Evolutionary conservation across 1,140 invertebrate species (phyloP).

Genomic region (honey bee (Apis mellifera)): DNA sequence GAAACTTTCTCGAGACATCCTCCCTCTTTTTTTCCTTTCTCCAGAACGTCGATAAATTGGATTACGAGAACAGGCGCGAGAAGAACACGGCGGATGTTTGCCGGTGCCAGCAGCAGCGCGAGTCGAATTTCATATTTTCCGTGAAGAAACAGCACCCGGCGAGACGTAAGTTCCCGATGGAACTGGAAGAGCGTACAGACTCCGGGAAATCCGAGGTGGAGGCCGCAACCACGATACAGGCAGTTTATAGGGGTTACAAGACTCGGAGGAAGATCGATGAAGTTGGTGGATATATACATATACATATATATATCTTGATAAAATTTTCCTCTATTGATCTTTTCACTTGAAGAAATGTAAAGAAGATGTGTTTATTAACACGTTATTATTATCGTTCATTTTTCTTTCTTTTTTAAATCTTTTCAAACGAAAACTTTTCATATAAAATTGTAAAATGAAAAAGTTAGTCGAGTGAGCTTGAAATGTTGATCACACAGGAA

Average conservation of each 20-base stretch:
- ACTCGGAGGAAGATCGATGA: constrained; percentile 85
- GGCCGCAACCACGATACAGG: constrained; percentile 88
- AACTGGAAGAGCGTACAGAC: constrained; percentile 45
- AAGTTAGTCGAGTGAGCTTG: no score
- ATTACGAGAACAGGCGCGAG: constrained; percentile 26
- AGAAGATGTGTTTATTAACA: no score
- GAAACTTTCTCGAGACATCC: constrained; percentile 3
- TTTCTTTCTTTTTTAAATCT: no score
- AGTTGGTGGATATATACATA: constrained; percentile 60
- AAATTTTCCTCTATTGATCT: background rate
- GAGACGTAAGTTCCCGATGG: constrained; percentile 35
- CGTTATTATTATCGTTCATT: no score
- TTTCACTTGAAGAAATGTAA: background rate
- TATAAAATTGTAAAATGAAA: no score
- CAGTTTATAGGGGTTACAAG: constrained; percentile 87
- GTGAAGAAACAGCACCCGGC: constrained; percentile 41
- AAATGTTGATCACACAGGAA: no score
- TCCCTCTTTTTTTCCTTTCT: background rate
- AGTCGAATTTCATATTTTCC: constrained; percentile 43
- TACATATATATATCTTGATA: no score
- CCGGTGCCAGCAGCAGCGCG: constrained; percentile 41
- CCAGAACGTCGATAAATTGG: constrained; percentile 42
- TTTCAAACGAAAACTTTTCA: no score
- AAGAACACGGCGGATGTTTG: constrained; percentile 46
- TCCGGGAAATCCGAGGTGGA: constrained; percentile 75